Percentiles rank a stretch among this genome's conserved stretches.
Conservation (phyloP, 1,140 invertebrate species). For the Lasaia peninsularis region DNA sequence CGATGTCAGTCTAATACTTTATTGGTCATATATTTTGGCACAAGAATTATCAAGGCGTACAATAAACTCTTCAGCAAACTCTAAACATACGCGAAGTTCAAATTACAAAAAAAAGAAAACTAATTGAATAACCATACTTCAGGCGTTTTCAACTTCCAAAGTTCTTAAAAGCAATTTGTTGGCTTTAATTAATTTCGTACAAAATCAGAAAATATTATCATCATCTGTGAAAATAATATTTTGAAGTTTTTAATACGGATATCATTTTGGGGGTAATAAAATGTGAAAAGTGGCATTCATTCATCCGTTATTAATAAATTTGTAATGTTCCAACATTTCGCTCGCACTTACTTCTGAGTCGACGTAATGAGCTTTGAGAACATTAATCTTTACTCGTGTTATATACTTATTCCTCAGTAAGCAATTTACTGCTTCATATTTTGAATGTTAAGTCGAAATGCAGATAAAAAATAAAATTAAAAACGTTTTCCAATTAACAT, state of each 20-base stretch:
- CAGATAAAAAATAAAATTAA: background rate
- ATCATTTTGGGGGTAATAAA: conserved; percentile 30
- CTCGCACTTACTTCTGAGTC: background rate
- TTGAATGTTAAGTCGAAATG: background rate
- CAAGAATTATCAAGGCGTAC: too few relatives aligned
- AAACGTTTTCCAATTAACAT: too few relatives aligned
- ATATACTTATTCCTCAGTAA: background rate
- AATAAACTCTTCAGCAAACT: too few relatives aligned
- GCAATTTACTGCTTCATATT: too few relatives aligned
- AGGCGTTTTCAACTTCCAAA: too few relatives aligned
- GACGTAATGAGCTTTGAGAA: conserved; percentile 26
- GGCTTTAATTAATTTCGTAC: background rate
- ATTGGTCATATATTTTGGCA: too few relatives aligned
- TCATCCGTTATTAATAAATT: conserved; percentile 40
- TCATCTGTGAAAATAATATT: background rate
- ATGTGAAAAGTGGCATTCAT: conserved; percentile 37
- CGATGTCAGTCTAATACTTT: too few relatives aligned
- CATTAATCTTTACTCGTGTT: conserved; percentile 28
- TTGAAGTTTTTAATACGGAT: conserved; percentile 17
- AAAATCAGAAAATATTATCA: background rate
- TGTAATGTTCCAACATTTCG: conserved; percentile 29
- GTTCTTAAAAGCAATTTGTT: background rate
- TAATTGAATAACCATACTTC: too few relatives aligned
- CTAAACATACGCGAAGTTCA: too few relatives aligned
- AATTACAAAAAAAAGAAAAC: too few relatives aligned